Conservation (phyloP, 1,140 invertebrate species). For the Ceratoteleas bidentatus region DNA sequence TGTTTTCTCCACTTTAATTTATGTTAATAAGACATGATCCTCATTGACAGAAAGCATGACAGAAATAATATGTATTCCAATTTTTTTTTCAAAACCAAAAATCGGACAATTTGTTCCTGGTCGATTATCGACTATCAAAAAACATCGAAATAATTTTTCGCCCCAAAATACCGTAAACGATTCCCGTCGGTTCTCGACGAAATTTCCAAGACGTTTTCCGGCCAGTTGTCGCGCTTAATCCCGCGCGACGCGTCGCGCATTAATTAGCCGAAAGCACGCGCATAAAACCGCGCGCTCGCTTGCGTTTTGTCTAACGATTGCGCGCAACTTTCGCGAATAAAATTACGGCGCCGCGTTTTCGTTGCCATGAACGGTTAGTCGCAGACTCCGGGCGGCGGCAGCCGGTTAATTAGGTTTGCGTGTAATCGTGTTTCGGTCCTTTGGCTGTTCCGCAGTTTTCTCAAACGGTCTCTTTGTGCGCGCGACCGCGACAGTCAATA, state of each 20-base stretch:
- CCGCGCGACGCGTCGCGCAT: constrained; percentile 50
- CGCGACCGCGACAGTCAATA: constrained; percentile 39
- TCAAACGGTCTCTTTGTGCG: constrained; percentile 52
- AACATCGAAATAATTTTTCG: no score
- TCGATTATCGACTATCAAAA: no score
- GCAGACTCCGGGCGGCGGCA: constrained; percentile 46
- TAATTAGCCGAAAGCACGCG: constrained; percentile 62
- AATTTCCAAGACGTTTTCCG: constrained; percentile 17
- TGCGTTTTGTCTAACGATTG: constrained; percentile 62
- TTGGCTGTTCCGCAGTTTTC: constrained; percentile 59
- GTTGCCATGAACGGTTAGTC: constrained; percentile 55
- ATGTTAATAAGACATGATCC: no score
- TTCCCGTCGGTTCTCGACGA: no score
- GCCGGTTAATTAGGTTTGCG: constrained; percentile 58
- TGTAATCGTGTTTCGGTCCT: constrained; percentile 60
- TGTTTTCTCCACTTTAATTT: no score
- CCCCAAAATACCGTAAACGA: no score
- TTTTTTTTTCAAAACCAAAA: no score
- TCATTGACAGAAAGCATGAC: no score
- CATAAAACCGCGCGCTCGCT: constrained; percentile 58
- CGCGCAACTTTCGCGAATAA: constrained; percentile 55
- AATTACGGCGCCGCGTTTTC: constrained; percentile 63
- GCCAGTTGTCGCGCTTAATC: constrained; percentile 55
- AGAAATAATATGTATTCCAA: no score
- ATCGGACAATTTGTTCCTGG: no score